Evolutionary conservation across 1,140 invertebrate species (phyloP).

Genomic region (Limonius californicus): DNA sequence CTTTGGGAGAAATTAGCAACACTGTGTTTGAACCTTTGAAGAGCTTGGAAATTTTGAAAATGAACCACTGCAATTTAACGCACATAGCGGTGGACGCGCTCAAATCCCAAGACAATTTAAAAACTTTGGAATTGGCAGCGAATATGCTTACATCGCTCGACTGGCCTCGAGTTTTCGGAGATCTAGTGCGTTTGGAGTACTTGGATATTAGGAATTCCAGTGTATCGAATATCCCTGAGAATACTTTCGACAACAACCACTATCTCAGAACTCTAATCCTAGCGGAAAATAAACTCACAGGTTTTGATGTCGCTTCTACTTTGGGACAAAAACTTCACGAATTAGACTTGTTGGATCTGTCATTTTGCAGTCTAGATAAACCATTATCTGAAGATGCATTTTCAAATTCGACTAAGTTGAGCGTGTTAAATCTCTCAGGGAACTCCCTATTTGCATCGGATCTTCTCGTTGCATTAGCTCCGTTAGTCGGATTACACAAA

Average conservation of each 20-base stretch:
- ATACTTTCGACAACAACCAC: conserved; percentile 62
- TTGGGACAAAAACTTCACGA: conserved; percentile 58
- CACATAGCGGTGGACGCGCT: conserved; percentile 57
- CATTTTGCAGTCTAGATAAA: conserved; percentile 64
- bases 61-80: conserved; percentile 62
- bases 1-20: conserved; percentile 54
- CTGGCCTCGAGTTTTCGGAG: conserved; percentile 58
- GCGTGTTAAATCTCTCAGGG: conserved; percentile 61
- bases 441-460: conserved; percentile 66
- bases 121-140: conserved; percentile 59
- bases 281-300: conserved; percentile 61
- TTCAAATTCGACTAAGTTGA: conserved; percentile 62
- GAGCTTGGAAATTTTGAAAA: conserved; percentile 60
- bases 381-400: conserved; percentile 66
- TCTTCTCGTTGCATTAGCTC: conserved; percentile 61
- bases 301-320: conserved; percentile 61
- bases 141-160: conserved; percentile 57
- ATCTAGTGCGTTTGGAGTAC: conserved; percentile 58
- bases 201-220: conserved; percentile 60
- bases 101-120: conserved; percentile 55
- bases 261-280: conserved; percentile 62
- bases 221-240: conserved; percentile 59
- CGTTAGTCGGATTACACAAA: conserved; percentile 61
- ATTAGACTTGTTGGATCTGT: conserved; percentile 64
- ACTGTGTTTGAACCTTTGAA: conserved; percentile 60